Evolutionary conservation across 1,140 invertebrate species (phyloP), one percentile per base, ranked within the genome.

Genomic region (Nephotettix cincticeps): DNA sequence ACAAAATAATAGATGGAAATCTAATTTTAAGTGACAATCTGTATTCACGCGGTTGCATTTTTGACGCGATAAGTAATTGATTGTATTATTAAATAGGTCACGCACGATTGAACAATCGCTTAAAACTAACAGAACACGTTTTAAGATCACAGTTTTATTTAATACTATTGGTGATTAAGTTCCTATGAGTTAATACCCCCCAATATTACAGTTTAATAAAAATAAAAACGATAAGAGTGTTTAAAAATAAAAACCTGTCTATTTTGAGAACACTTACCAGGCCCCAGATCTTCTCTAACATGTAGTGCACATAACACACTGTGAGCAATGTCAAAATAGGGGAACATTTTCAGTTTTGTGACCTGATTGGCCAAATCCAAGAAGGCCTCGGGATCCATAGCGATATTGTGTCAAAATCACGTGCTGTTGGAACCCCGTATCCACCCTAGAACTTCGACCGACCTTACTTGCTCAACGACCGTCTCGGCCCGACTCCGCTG

Each of bases 321-420:
- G 84, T 99, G 95, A 72, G 97, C 97, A 77, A 98, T 91, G 81
- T 99, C 97, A 84, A 99, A 99, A 86, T 98, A 99, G 40, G 98
- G 98, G 82, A 93, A 99, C 97, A 99, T 99, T 87, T 99, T 98
- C 75, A 99, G 86, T 84, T 99, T 98, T 75, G 97, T 96, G 82
- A 99, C 95, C 88, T 96, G 94, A 83, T 98, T 98, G 84, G 97
- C 95, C 86, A 98, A 88, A 81, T 99, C 96, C 78, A 99, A 87
- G 83, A 98, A 98, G 54, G 95, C 91, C 87, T 98, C 95, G 79
- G 95, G 94, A 91, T 98, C 96, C 94, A 98, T 94, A 76, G 74
- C 81, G 78, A 65, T 40, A 1, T 47, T 61, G n/a, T 58, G 19
- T 69, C 25, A 51, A 56, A 30, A 61, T 11, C 56, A 61, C 56